Base-by-base conservation (phyloP, 1,140 invertebrate genomes). In the Drosophila sturtevanti region DNA sequence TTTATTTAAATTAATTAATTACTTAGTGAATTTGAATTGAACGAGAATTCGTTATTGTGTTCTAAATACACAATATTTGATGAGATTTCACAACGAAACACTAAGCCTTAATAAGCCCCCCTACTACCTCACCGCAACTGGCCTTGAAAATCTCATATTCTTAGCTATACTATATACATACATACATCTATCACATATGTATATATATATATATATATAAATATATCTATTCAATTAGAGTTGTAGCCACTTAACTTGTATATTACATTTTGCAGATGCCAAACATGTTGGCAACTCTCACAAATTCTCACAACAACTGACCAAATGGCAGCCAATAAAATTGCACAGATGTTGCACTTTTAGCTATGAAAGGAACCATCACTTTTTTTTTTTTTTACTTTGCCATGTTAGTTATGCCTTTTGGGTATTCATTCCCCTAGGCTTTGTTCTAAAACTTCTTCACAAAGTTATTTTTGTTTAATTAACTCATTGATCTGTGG, bases 71-170 rank as follows among this genome's bases (percentile, higher is more conserved):
- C 55, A 68, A 14, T n/a, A 68, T 21, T 37, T 52, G 35, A 52
- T 34, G 55, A 61, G 55, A 65, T 34, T 75, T 75, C n/a, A n/a
- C n/a, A n/a, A 63, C 72, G 38, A 14, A 74, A 74, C 27, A 75
- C 72, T 68, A 68, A 76, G 72, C 72, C 64, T 35, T 11, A 12
- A 44, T 74, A 74, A 74, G 72, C 72, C 44, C n/a, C 31, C 34
- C 31, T 24, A 4, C 22, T 0, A 24, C 22, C n/a, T n/a, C 2
- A 24, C 22, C 2, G 7, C 27, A 51, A 52, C 56, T 76, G 72
- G 72, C 72, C 72, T 76, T 76, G 72, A 76, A 76, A 76, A 76
- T 76, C 64, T 59, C 68, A 76, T 76, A 76, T 76, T 76, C 72
- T 31, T 76, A 71, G 67, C 64, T 73, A 69, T 65, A 35, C 41